phyloP scores from a whole-genome alignment of 2,113 vertebrate genomes.

The Macaca mulatta region DNA sequence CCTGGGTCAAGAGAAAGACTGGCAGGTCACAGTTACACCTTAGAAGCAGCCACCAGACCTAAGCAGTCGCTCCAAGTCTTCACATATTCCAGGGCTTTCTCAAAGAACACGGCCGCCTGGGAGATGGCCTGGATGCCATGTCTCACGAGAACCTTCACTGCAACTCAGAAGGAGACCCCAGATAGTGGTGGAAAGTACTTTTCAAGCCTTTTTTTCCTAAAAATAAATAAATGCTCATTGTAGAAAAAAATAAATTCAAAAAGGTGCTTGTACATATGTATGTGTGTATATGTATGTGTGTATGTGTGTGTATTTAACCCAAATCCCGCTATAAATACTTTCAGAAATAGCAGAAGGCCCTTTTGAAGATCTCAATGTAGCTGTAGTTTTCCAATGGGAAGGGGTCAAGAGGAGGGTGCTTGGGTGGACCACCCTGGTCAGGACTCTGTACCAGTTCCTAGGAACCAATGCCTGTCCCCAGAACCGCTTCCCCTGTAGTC shows the following conservation, averaged over 20 bases:
- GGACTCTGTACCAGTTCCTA: not conserved
- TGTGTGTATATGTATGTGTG: no score
- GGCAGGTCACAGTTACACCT: rapidly evolving
- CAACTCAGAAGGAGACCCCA: not conserved
- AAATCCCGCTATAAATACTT: not conserved
- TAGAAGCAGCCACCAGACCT: not conserved
- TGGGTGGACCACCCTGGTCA: rapidly evolving
- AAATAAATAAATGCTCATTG: not conserved
- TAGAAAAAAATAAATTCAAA: not conserved
- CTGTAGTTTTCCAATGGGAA: not conserved
- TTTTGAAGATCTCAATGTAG: no score
- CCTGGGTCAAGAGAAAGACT: rapidly evolving
- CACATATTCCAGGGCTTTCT: not conserved
- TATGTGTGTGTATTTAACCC: not conserved
- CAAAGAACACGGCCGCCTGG: rapidly evolving
- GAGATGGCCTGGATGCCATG: rapidly evolving
- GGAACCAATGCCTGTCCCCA: rapidly evolving
- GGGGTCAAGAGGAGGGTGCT: not conserved
- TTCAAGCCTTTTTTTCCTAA: not conserved
- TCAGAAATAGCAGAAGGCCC: not conserved
- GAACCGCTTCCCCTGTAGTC: rapidly evolving
- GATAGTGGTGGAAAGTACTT: not conserved
- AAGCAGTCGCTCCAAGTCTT: not conserved
- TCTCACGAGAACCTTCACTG: rapidly evolving
- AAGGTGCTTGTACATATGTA: no score